Percentiles rank a stretch among this genome's conserved stretches.
Conservation (phyloP, 2,797 vertebrate species). For the Pangasius krempfi region DNA sequence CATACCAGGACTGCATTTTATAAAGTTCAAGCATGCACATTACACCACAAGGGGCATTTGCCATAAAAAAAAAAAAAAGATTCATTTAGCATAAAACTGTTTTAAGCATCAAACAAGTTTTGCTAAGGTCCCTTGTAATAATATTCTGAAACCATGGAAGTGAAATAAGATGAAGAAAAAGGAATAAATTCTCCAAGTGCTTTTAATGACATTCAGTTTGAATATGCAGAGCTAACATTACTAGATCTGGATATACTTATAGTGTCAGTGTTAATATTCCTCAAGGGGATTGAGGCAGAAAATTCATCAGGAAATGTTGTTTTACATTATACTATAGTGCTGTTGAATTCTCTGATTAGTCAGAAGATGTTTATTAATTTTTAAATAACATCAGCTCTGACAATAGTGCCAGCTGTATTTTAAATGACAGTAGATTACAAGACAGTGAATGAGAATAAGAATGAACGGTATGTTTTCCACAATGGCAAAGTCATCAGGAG, state of each 20-base stretch:
- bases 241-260: neutral
- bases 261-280: neutral
- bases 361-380: neutral
- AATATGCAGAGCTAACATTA: neutral
- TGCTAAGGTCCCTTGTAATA: neutral
- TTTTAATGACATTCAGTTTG: neutral
- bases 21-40: neutral
- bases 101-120: neutral
- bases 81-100: neutral
- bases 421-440: neutral
- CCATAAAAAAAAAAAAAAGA: constrained; percentile 8
- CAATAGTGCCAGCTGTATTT: neutral
- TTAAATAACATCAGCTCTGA: neutral
- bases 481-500: neutral
- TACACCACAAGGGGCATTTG: neutral
- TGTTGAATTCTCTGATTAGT: neutral
- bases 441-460: neutral
- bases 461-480: neutral
- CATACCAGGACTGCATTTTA: neutral
- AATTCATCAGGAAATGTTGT: neutral
- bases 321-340: neutral
- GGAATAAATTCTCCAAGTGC: neutral
- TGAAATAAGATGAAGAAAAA: neutral
- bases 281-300: neutral
- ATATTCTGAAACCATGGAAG: neutral